Evolutionary conservation across 2,888 invertebrate genomes (phyloP).

Genomic region (Emmelina monodactyla): DNA sequence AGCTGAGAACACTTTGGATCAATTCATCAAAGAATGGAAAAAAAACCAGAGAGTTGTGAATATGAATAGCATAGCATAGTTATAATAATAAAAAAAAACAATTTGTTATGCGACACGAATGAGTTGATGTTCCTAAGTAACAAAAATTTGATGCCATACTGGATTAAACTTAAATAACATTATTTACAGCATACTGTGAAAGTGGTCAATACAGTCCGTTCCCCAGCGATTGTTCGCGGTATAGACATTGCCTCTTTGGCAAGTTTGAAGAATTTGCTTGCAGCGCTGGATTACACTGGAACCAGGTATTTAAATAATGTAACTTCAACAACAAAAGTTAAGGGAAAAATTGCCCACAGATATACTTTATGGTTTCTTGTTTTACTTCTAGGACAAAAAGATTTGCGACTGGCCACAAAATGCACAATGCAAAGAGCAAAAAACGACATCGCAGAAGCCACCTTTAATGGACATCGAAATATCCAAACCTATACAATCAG

Average conservation of each 20-base stretch:
- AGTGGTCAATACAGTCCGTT: conserved; percentile 71
- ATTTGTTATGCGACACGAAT: no score
- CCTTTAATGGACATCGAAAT: conserved; percentile 16
- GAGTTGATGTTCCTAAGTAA: no score
- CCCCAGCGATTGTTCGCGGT: conserved; percentile 76
- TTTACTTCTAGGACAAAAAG: conserved; percentile 51
- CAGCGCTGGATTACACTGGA: conserved; percentile 77
- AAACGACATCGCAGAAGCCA: conserved; percentile 26
- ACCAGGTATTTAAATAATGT: conserved; percentile 51
- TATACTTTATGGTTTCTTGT: neutral
- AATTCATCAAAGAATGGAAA: conserved; percentile 25
- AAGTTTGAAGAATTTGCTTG: conserved; percentile 76
- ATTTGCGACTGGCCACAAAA: conserved; percentile 78
- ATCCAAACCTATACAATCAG: neutral
- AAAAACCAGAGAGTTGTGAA: conserved; percentile 5
- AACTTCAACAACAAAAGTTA: neutral
- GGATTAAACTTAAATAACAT: no score
- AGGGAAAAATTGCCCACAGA: neutral
- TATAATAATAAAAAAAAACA: no score
- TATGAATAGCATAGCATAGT: no score
- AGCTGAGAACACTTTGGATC: no score
- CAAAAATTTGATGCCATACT: no score
- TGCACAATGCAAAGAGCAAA: conserved; percentile 63
- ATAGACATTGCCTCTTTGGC: conserved; percentile 81
- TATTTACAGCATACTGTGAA: conserved; percentile 56